These are phyloP conservation scores for Macrobrachium nipponense DNA, from an alignment of 1,140 invertebrate genomes.

Conservation along the genomic window DNA sequence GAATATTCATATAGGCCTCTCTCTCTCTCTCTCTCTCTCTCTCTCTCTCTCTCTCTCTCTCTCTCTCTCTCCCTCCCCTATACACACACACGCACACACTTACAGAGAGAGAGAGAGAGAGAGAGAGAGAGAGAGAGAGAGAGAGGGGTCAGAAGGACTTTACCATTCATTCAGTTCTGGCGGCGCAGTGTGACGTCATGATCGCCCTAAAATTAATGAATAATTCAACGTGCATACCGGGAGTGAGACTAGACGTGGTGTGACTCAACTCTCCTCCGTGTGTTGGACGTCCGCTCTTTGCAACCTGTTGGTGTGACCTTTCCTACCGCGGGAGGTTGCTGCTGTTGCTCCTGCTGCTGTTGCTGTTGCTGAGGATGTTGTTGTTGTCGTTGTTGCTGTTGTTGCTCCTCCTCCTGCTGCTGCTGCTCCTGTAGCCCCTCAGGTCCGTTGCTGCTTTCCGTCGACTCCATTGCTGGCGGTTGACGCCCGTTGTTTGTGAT, in stretches of 20 bases:
- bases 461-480: no score
- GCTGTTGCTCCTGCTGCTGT: not conserved
- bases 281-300: no score
- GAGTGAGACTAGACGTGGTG: slow-evolving; percentile 3
- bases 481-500: not conserved
- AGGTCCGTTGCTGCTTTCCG: not conserved
- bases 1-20: no score
- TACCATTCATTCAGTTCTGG: not conserved
- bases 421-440: not conserved
- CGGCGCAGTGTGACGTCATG: not conserved
- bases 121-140: no score
- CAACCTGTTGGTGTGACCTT: no score
- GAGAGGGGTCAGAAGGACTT: no score
- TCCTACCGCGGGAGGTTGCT: not conserved
- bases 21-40: no score
- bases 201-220: slow-evolving; percentile 15
- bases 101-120: no score
- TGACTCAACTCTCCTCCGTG: not conserved
- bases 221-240: slow-evolving; percentile 22
- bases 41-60: no score
- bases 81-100: no score
- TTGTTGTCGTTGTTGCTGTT: not conserved
- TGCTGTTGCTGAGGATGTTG: not conserved
- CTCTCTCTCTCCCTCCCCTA: no score
- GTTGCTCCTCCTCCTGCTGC: not conserved